Evolutionary conservation across 2,888 invertebrate genomes (phyloP), one percentile per base, ranked within the genome.

Genomic region (Adelognathus sp.): DNA sequence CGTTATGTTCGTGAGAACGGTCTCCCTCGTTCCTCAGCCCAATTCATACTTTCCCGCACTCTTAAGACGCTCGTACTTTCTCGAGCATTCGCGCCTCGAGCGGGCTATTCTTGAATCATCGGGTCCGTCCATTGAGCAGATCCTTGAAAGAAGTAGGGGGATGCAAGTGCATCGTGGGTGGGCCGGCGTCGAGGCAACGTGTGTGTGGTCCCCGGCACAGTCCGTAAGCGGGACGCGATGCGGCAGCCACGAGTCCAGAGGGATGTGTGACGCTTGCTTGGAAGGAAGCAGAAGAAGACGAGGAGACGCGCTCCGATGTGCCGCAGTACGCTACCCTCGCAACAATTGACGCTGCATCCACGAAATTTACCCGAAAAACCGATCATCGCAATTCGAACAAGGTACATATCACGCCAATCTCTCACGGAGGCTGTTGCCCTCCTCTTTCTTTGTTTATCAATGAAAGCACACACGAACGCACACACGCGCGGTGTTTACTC

Each of bases 141-240:
- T 21, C 41, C 50, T 6, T 50, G 11, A 24, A 24, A 50, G 63
- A 39, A 71, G n/a, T n/a, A n/a, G n/a, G n/a, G 41, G 70, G 76
- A 21, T 76, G 81, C 80, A 76, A 79, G 71, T 60, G 73, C 85
- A 79, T 84, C 86, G 88, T 88, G 88, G 89, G 89, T 89, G 89
- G 89, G 80, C 89, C 74, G 67, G 64, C 63, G 82, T 83, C 79
- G 80, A 76, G 76, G 67, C 50, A 82, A 79, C 83, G 80, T 76
- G 86, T 85, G 89, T 88, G 89, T 88, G 88, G 88, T 88, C 54
- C 24, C 88, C 82, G 81, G 81, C 80, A n/a, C n/a, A 75, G 79
- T 86, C 83, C 82, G 81, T 86, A 84, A 80, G 84, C 83, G 81
- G 83, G 83, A 83, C 84, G 84, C 81, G 70, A 77, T 77, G 78